A percentile compares a stretch with the other conserved stretches of the same genome.
Evolutionary conservation across 2,888 invertebrate species (phyloP).

Genomic region (Perdita meconis): DNA sequence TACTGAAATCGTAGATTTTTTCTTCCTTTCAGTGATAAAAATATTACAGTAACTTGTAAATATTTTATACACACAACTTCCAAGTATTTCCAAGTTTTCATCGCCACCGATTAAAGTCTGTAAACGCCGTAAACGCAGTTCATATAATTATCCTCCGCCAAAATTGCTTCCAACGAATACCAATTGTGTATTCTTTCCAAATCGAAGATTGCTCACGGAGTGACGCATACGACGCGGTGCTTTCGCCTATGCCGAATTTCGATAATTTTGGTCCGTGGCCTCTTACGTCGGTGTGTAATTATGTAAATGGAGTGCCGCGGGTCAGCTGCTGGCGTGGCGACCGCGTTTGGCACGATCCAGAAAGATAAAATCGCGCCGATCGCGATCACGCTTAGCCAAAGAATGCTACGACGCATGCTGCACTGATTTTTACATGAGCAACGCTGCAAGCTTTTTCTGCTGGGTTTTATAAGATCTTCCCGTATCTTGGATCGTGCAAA

Average conservation of each 20-base stretch:
- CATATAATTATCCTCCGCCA: background rate
- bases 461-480: constrained; percentile 44
- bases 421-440: background rate
- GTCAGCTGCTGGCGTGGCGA: background rate
- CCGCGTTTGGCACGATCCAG: background rate
- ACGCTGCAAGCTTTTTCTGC: background rate
- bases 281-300: constrained; percentile 23
- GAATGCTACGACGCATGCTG: constrained; percentile 21
- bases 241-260: constrained; percentile 9
- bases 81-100: background rate
- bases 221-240: background rate
- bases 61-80: background rate
- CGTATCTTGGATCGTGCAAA: constrained; percentile 24
- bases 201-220: background rate
- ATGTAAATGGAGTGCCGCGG: constrained; percentile 22
- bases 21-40: too few species aligned
- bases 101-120: too few species aligned
- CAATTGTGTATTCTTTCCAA: background rate
- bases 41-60: too few species aligned
- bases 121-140: too few species aligned
- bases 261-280: background rate
- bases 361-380: constrained; percentile 3
- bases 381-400: constrained; percentile 22
- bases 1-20: too few species aligned
- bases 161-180: background rate